Evolutionary conservation across 2,113 vertebrate species (phyloP), one percentile per base, ranked within the genome.

Genomic region (Perca schrenkii): DNA sequence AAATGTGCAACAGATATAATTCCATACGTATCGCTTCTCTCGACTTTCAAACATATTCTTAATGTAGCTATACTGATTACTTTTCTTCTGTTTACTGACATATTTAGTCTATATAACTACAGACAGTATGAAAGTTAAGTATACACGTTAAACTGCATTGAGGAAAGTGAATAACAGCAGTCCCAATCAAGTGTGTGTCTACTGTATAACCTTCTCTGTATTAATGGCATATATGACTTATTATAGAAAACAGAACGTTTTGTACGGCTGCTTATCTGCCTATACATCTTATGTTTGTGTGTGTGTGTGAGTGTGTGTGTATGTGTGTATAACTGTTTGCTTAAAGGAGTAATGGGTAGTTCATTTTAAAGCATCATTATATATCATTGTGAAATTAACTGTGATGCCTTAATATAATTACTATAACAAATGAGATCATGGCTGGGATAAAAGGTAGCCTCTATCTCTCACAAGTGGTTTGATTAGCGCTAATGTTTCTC

Each of bases 381-480:
- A 61, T 46, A 63, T 88, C 83, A 86, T 72, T 84, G 83, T 86
- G 83, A 84, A 82, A 84, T 89, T 82, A 90, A 79, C 78, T 50
- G 34, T 25, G 85, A 87, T 60, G 78, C 57, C 12, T 86, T 84
- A 75, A 88, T 86, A 63, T 83, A 82, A 90, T 89, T 85, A 86
- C 13, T 36, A 66, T 80, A 81, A 86, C 83, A 81, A 88, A 92
- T 90, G 79, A 67, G 85, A 80, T 73, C 50, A 50, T 15, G 43
- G 46, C 13, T 11, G 54, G 50, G 74, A 67, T 81, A 74, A 79
- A 64, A 80, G 80, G 71, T 74, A 77, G 68, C 64, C 69, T 77
- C 71, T 3, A 21, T 77, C 61, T 74, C 61, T 43, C 57, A 63
- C 82, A 70, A 66, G 22, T 36, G 71, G 0, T 77, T 82, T 88